Evolutionary conservation across 2,888 invertebrate species (phyloP), one percentile per base, ranked within the genome.

Genomic region (Erpobdella octoculata): DNA sequence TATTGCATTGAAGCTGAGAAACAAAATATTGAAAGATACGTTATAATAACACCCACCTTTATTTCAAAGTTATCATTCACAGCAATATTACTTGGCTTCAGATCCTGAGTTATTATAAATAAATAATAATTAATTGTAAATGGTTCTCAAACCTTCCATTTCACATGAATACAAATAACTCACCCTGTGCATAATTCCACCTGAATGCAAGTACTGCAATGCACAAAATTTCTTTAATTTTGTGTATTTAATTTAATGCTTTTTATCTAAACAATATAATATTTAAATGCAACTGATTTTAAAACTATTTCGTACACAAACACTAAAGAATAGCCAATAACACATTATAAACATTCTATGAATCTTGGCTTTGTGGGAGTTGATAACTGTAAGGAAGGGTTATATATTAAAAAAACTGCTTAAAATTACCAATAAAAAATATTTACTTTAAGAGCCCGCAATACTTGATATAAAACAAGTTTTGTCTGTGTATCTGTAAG

Each of bases 71-170:
- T 69, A 58, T 69, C 58, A 36, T 69, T 69, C 4, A 69, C 37
- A 31, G 69, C 69, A 21, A 69, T 58, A 36, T 69, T 69, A 37
- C 69, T 69, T 69, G 69, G 69, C 37, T 69, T 69, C 35, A 69
- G 37, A 58, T 69, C 69, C 53, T 69, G 35, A 46, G 2, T 8
- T 31, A 46, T 18, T 68, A 46, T 8, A 62, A 62, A 33, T 35
- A 31, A 36, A 37, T 65, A 65, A 33, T 31, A 37, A 37, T 62
- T n/a, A n/a, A n/a, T n/a, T n/a, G n/a, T n/a, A n/a, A n/a, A n/a
- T n/a, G n/a, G n/a, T n/a, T n/a, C n/a, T n/a, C n/a, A n/a, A n/a
- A n/a, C n/a, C n/a, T n/a, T n/a, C n/a, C n/a, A n/a, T n/a, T n/a
- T n/a, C n/a, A n/a, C n/a, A n/a, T n/a, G n/a, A n/a, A n/a, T n/a